phyloP scores from a whole-genome alignment of 2,888 invertebrate genomes.

The Axea sp. region DNA sequence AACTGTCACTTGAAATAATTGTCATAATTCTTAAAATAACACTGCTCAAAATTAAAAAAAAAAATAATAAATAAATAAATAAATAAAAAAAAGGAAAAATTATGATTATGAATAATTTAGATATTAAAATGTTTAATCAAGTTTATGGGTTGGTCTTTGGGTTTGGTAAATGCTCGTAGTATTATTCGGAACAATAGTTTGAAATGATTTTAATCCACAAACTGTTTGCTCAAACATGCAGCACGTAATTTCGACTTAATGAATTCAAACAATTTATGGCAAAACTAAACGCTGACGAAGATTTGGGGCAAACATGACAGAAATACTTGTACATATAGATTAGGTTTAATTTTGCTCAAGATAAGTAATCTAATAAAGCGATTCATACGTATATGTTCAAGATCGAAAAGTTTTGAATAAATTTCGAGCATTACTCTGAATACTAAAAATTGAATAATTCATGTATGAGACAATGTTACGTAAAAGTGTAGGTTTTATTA shows the following conservation, averaged over 20 bases:
- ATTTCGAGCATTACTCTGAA: no score
- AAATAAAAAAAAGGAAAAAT: no score
- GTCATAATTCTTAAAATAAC: constrained; percentile 4
- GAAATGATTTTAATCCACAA: constrained; percentile 47
- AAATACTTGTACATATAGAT: constrained; percentile 15
- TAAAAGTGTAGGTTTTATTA: no score
- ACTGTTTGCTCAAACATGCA: constrained; percentile 44
- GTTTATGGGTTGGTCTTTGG: constrained; percentile 5
- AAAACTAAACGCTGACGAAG: constrained; percentile 46
- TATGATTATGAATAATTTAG: no score
- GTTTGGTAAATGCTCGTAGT: constrained; percentile 15
- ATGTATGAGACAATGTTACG: no score
- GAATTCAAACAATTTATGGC: constrained; percentile 53
- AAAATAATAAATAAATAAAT: background rate
- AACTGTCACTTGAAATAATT: constrained; percentile 4
- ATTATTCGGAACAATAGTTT: constrained; percentile 36
- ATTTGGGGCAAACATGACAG: constrained; percentile 31
- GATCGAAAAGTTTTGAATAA: no score
- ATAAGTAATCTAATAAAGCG: constrained; percentile 9
- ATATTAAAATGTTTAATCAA: constrained; percentile 32
- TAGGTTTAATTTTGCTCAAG: constrained; percentile 11
- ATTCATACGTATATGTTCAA: background rate
- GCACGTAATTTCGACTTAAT: constrained; percentile 42
- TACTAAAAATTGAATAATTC: no score
- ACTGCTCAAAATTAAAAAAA: background rate